Conservation (phyloP, 2,113 vertebrate genomes). For the Oncorhynchus nerka region DNA sequence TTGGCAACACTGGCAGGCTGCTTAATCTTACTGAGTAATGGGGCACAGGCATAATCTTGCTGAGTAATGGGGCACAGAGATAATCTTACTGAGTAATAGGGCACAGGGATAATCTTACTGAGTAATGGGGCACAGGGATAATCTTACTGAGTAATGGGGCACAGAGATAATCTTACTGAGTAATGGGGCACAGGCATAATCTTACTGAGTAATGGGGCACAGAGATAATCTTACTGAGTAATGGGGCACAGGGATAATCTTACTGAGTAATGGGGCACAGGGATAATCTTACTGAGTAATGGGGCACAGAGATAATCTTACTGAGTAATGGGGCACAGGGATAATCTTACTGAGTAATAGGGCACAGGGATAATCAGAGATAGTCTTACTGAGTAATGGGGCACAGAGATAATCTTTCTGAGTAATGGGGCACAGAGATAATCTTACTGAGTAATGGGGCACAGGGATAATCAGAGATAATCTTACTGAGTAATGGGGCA, state of each 20-base stretch:
- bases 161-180: background rate
- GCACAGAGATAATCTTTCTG: too few relatives aligned
- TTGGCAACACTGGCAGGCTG: conserved; percentile 24
- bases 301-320: background rate
- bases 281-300: too few relatives aligned
- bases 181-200: background rate
- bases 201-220: conserved; percentile 5
- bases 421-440: background rate
- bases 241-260: background rate
- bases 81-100: conserved; percentile 7
- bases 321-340: background rate
- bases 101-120: background rate
- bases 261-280: too few relatives aligned
- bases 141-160: conserved; percentile 8
- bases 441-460: conserved; percentile 8
- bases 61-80: too few relatives aligned
- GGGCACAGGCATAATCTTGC: background rate
- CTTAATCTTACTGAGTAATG: conserved; percentile 10
- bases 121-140: background rate
- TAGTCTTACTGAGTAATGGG: conserved; percentile 6
- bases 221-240: background rate
- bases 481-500: conserved; percentile 6
- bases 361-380: too few relatives aligned
- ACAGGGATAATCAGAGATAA: background rate
- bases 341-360: conserved; percentile 5